Conservation (phyloP, 2,797 vertebrate genomes). For the Enteromius thamalakanensis region DNA sequence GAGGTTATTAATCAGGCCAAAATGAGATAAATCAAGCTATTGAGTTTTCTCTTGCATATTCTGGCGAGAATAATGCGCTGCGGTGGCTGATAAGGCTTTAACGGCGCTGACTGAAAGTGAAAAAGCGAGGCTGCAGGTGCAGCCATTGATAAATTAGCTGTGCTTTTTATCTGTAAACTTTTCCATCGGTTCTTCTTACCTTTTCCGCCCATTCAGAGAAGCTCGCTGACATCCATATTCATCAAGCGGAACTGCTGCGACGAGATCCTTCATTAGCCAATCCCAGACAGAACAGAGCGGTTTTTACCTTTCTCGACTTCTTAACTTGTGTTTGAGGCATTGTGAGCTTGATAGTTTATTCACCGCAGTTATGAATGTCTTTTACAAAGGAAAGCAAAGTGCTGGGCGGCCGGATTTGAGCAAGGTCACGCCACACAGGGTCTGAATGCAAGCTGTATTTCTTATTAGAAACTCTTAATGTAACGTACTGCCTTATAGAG, state of each 20-base stretch:
- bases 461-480: conserved; percentile 12
- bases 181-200: conserved; percentile 16
- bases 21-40: conserved; percentile 38
- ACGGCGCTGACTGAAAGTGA: conserved; percentile 11
- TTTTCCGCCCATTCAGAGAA: conserved; percentile 13
- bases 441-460: conserved; percentile 8
- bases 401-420: not conserved
- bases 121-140: conserved; percentile 8
- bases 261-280: not conserved
- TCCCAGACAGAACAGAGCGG: not conserved
- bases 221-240: conserved; percentile 39
- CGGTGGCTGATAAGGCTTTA: conserved; percentile 35
- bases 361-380: not conserved
- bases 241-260: conserved; percentile 13
- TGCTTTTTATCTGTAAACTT: conserved; percentile 45
- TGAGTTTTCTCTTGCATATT: conserved; percentile 43
- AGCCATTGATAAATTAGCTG: conserved; percentile 36
- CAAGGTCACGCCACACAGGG: conserved; percentile 1
- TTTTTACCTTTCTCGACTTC: conserved; percentile 4
- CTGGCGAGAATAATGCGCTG: conserved; percentile 26
- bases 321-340: not conserved
- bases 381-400: not conserved
- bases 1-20: conserved; percentile 31
- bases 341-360: not conserved
- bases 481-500: not conserved